Percentiles rank a stretch among this genome's conserved stretches.
Conservation (phyloP, 2,113 vertebrate species). For the Probosciger aterrimus region DNA sequence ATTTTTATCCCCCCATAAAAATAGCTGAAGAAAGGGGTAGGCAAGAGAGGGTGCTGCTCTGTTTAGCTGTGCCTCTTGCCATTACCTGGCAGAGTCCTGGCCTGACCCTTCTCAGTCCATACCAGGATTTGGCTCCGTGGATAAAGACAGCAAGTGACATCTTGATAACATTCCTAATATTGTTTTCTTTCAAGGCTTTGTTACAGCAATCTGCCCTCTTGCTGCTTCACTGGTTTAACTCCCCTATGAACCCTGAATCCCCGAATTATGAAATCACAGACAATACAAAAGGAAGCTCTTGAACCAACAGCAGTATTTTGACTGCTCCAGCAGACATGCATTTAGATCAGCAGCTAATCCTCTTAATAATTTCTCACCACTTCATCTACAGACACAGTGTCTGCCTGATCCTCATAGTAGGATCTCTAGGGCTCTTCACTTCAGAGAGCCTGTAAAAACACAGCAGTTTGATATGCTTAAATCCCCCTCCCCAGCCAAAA, state of each 20-base stretch:
- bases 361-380: conserved; percentile 12
- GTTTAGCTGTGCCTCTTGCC: not conserved
- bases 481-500: not conserved
- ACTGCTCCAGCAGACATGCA: not conserved
- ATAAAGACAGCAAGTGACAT: not conserved
- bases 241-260: not conserved
- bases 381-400: not conserved
- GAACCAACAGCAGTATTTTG: not conserved
- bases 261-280: not conserved
- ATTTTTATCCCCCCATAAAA: not conserved
- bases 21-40: not conserved
- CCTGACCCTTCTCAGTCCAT: accelerated
- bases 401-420: not conserved
- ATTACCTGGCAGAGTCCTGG: not conserved
- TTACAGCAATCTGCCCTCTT: not conserved
- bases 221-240: not conserved
- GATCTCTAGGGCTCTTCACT: not conserved
- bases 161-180: not conserved
- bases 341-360: conserved; percentile 24
- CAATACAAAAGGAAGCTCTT: not conserved
- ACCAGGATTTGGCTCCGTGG: not conserved
- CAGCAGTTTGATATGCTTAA: not conserved
- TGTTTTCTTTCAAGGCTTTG: not conserved
- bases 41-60: not conserved
- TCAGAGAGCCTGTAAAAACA: not conserved